A percentile compares a stretch with the other conserved stretches of the same genome.
These are phyloP conservation scores for Danio jaintianensis DNA, from an alignment of 2,797 vertebrate genomes.

Conservation along the genomic window DNA sequence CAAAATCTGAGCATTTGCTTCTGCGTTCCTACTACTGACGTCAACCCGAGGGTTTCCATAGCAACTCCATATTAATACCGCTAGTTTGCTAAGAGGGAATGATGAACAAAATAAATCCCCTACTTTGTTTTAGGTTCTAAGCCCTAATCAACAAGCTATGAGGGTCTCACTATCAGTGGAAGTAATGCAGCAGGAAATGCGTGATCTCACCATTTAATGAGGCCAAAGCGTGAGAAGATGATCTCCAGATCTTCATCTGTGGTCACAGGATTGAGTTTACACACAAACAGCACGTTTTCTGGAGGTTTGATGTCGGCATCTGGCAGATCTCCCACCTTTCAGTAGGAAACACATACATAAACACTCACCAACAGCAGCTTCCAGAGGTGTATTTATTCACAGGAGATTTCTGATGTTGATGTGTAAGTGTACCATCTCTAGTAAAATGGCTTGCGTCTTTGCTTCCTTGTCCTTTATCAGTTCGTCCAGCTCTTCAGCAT, in stretches of 20 bases:
- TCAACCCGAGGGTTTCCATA: too few species aligned
- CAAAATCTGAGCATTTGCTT: too few species aligned
- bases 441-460: conserved; percentile 93
- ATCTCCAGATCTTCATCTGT: conserved; percentile 97
- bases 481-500: conserved; percentile 90
- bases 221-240: conserved; percentile 95
- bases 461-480: conserved; percentile 92
- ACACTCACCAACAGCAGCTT: neutral
- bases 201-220: conserved; percentile 86
- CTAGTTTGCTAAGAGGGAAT: too few species aligned
- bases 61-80: too few species aligned
- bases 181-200: neutral
- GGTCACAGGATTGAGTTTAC: conserved; percentile 96
- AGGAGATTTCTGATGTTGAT: neutral
- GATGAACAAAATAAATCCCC: too few species aligned
- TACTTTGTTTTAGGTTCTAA: too few species aligned
- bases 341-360: neutral
- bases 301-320: conserved; percentile 93
- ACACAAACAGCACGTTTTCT: conserved; percentile 97
- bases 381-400: neutral
- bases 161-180: neutral
- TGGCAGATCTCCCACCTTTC: conserved; percentile 93
- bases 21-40: too few species aligned
- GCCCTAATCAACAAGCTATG: neutral
- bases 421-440: conserved; percentile 88